Base-by-base conservation (phyloP, 2,113 vertebrate genomes). In the Callipepla squamata region DNA sequence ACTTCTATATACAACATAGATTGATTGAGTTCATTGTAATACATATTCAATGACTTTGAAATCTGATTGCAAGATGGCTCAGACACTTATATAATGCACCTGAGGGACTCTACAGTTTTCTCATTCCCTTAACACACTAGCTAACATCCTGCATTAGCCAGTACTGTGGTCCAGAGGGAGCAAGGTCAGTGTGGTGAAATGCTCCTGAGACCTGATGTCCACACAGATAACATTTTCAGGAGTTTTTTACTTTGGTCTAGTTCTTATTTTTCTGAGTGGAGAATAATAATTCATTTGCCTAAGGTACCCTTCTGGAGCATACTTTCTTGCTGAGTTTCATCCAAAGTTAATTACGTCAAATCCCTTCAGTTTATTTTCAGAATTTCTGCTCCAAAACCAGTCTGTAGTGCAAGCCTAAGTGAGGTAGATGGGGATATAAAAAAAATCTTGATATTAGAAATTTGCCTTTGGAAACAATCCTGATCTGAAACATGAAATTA, bases 41-140 rank as follows among this genome's bases (percentile, higher is more conserved):
- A 87, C 79, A 77, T 94, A 89, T 83, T 87, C 89, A 87, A 30
- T 70, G 78, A 40, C 75, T 92, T 77, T 80, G 72, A 82, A 96
- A 77, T 77, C 50, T 7, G 2, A 48, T 78, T 80, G 55, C 22
- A 70, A 61, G 82, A 32, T 38, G 80, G 55, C 34, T 94, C 80
- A 51, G 85, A 83, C 13, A 8, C 72, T 90, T 47, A 11, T 0
- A 6, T 26, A 28, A 42, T 75, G 61, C 47, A 93, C 76, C 65
- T 90, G 88, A 70, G 55, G 82, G 81, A 82, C 38, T 32, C 45
- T 16, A 32, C 61, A 36, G 55, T 34, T 89, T 76, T 75, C 50
- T 76, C 7, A 30, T 80, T 45, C 63, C 44, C 72, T 86, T 67
- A 42, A 20, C 2, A 15, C 2, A 0, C 19, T 13, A 28, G 44